phyloP scores from a whole-genome alignment of 2,113 vertebrate genomes.

The Dromaius novaehollandiae region DNA sequence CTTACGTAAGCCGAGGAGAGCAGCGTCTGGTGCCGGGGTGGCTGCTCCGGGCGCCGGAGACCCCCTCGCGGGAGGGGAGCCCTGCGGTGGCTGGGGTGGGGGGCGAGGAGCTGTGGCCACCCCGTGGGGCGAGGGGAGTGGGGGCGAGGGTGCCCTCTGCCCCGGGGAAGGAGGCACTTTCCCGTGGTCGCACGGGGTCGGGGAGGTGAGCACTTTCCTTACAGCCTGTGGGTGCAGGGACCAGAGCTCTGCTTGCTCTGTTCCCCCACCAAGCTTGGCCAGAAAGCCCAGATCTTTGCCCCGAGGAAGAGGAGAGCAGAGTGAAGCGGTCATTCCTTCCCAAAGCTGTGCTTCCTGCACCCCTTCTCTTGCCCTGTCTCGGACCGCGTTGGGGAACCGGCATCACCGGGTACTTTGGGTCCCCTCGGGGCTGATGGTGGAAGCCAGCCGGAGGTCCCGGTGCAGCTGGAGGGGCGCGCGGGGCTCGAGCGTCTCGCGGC shows the following conservation, averaged over 20 bases:
- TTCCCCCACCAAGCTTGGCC: no score
- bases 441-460: neutral
- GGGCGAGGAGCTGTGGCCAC: neutral
- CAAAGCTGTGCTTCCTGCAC: neutral
- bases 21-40: neutral
- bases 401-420: neutral
- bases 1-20: neutral
- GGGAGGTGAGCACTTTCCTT: neutral
- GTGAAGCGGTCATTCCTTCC: neutral
- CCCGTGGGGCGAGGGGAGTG: neutral
- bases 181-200: no score
- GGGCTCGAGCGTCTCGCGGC: neutral
- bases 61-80: no score
- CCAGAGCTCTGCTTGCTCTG: no score
- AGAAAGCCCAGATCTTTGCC: neutral
- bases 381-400: rapidly evolving
- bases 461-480: neutral
- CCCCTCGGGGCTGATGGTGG: neutral
- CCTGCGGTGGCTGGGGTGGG: no score
- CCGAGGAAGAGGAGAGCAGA: neutral
- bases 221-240: no score
- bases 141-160: neutral
- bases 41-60: no score
- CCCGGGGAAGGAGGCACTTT: neutral
- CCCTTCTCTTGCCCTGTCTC: neutral